Conservation (phyloP, 2,113 vertebrate species). For the Pelmatolapia mariae region DNA sequence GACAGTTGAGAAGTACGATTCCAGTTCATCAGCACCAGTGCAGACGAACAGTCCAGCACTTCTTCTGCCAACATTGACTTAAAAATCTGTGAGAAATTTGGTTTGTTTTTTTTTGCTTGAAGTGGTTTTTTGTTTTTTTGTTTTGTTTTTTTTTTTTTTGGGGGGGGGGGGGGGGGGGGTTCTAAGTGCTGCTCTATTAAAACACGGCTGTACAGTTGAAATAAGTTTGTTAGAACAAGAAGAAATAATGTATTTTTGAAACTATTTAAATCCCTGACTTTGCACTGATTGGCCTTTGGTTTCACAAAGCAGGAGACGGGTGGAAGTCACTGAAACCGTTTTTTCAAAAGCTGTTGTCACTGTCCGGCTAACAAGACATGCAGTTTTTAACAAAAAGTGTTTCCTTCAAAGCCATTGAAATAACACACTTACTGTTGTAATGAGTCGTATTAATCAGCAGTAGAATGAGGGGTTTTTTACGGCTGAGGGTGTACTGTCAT, state of each 20-base stretch:
- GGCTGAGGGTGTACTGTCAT: not conserved
- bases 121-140: no score
- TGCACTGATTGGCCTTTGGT: not conserved
- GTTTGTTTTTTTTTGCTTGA: fast-evolving
- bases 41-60: not conserved
- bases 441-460: not conserved
- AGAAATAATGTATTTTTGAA: not conserved
- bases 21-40: not conserved
- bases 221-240: not conserved
- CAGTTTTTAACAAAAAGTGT: not conserved
- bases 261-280: not conserved
- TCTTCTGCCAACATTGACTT: not conserved
- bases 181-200: not conserved
- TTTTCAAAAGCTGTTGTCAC: not conserved
- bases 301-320: not conserved
- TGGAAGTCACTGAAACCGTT: not conserved
- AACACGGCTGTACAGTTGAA: not conserved
- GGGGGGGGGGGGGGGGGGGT: no score
- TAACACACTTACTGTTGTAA: fast-evolving
- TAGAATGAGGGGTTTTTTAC: fast-evolving
- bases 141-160: no score
- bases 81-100: not conserved
- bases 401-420: not conserved
- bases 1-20: not conserved
- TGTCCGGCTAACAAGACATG: not conserved